phyloP scores from a whole-genome alignment of 1,140 invertebrate species.

The Aphaenogaster ashmeadi region DNA sequence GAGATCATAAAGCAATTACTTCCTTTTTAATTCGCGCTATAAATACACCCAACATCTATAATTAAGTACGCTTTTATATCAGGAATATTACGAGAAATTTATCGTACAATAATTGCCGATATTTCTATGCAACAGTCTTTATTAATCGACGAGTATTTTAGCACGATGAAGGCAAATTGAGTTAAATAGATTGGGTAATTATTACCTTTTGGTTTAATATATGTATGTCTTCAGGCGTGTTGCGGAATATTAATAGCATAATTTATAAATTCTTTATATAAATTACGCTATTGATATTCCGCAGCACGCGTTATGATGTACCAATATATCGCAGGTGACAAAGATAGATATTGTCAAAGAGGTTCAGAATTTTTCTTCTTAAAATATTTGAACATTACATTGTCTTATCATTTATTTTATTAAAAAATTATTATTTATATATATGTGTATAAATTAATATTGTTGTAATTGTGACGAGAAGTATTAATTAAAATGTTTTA shows the following conservation, averaged over 20 bases:
- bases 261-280: not conserved
- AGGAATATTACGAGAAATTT: not conserved
- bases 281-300: slow-evolving; percentile 72
- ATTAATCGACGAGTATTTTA: not conserved
- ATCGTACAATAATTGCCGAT: not conserved
- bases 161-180: slow-evolving; percentile 32
- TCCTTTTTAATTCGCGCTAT: slow-evolving; percentile 1
- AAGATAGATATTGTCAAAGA: not conserved
- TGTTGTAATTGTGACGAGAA: not conserved
- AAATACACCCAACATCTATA: not conserved
- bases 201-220: slow-evolving; percentile 49
- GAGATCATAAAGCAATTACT: not conserved
- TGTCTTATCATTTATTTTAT: not conserved
- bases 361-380: not conserved
- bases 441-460: not conserved
- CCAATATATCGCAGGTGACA: not conserved
- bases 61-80: not conserved
- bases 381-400: not conserved
- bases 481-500: not conserved
- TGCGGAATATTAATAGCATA: too few relatives aligned
- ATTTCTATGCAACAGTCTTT: not conserved
- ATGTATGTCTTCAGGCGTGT: slow-evolving; percentile 24
- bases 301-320: slow-evolving; percentile 54
- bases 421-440: not conserved
- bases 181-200: slow-evolving; percentile 61